Evolutionary conservation across 2,888 invertebrate genomes (phyloP).

Genomic region (Rhimphoctona megacephalus): DNA sequence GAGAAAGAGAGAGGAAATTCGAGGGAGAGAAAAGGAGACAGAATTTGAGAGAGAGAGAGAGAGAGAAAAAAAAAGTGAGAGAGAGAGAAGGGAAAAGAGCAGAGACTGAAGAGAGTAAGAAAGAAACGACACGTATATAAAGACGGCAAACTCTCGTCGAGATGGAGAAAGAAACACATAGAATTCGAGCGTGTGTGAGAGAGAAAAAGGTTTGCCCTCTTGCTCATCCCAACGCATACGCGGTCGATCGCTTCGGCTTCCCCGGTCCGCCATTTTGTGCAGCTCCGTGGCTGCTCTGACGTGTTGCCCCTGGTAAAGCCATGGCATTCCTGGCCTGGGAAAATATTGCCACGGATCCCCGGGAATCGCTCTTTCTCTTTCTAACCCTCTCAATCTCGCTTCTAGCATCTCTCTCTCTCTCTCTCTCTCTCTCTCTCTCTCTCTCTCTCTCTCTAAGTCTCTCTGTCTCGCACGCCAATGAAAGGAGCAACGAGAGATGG

Average conservation of each 20-base stretch:
- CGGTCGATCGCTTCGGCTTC: slow-evolving; percentile 81
- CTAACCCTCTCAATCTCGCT: slow-evolving; percentile 15
- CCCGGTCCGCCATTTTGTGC: slow-evolving; percentile 82
- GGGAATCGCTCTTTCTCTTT: slow-evolving; percentile 59
- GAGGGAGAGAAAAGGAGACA: slow-evolving; percentile 35
- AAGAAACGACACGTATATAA: slow-evolving; percentile 17
- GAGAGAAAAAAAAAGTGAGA: slow-evolving; percentile 39
- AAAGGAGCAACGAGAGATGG: slow-evolving; percentile 50
- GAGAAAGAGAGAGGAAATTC: slow-evolving; percentile 17
- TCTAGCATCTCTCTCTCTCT: slow-evolving; percentile 1
- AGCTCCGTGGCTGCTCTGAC: slow-evolving; percentile 79
- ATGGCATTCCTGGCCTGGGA: slow-evolving; percentile 78
- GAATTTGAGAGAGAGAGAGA: slow-evolving; percentile 36
- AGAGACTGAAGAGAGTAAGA: slow-evolving; percentile 24
- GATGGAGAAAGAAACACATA: slow-evolving; percentile 47
- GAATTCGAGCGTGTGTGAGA: slow-evolving; percentile 36
- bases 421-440: not conserved
- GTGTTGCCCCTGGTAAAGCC: slow-evolving; percentile 74
- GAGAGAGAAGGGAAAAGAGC: slow-evolving; percentile 50
- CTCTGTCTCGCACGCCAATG: slow-evolving; percentile 6
- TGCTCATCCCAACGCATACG: slow-evolving; percentile 73
- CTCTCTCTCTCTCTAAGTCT: not conserved
- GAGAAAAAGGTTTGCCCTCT: slow-evolving; percentile 71
- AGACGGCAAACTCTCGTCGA: slow-evolving; percentile 31
- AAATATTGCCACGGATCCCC: slow-evolving; percentile 78